phyloP scores from a whole-genome alignment of 2,113 vertebrate species.

The Thermophis baileyi region DNA sequence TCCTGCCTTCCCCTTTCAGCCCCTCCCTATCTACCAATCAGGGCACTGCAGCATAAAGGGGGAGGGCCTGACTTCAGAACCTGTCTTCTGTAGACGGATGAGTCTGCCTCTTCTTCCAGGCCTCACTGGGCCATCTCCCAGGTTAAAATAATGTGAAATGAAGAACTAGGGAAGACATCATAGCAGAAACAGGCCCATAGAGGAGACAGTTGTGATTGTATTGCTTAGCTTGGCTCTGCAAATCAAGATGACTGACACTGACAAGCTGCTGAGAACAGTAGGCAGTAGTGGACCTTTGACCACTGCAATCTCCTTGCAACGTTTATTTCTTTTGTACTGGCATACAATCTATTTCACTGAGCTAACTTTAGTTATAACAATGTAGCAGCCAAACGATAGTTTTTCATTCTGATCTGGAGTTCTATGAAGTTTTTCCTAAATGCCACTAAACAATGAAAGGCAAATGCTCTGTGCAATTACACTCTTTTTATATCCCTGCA shows the following conservation, averaged over 20 bases:
- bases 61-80: background rate
- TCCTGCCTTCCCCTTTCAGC: background rate
- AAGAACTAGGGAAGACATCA: background rate
- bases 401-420: background rate
- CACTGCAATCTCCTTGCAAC: slow-evolving; percentile 9
- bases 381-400: background rate
- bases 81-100: background rate
- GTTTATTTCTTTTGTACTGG: background rate
- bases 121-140: background rate
- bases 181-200: background rate
- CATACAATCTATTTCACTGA: background rate
- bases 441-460: background rate
- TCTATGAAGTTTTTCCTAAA: background rate
- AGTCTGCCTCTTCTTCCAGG: background rate
- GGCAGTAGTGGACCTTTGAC: background rate
- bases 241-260: background rate
- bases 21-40: background rate
- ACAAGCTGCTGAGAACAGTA: background rate
- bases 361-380: background rate
- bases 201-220: background rate
- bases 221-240: background rate
- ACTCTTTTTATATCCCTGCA: fast-evolving
- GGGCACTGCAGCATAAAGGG: background rate
- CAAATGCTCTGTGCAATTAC: background rate
- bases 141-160: background rate